A percentile compares a stretch with the other conserved stretches of the same genome.
These are phyloP conservation scores for Neosilurus mollespiculum DNA, from an alignment of 2,797 vertebrate genomes.

Conservation along the genomic window DNA sequence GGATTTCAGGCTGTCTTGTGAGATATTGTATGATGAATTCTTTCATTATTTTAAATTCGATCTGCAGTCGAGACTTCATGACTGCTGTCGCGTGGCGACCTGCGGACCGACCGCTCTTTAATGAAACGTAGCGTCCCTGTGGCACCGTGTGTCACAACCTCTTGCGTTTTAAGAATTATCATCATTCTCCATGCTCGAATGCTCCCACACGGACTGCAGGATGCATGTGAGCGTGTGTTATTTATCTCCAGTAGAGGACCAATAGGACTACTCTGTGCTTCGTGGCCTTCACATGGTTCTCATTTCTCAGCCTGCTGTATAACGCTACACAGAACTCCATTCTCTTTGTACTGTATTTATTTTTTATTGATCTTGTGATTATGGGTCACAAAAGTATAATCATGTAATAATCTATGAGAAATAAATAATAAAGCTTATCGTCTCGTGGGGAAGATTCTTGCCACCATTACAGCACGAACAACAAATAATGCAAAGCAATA, in stretches of 20 bases:
- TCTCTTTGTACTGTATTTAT: no score
- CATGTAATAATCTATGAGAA: not conserved
- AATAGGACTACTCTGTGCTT: not conserved
- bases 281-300: no score
- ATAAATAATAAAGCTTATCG: not conserved
- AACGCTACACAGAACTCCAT: not conserved
- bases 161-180: slow-evolving; percentile 33
- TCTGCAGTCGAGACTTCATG: slow-evolving; percentile 34
- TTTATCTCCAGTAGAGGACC: not conserved
- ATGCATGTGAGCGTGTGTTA: not conserved
- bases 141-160: not conserved
- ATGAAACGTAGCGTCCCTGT: slow-evolving; percentile 13
- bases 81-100: slow-evolving; percentile 30
- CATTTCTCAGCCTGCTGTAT: not conserved
- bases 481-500: not conserved
- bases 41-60: slow-evolving; percentile 70
- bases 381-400: not conserved
- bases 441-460: not conserved
- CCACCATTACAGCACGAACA: not conserved
- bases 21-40: slow-evolving; percentile 65
- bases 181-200: slow-evolving; percentile 6
- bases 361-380: not conserved
- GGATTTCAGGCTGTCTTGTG: slow-evolving; percentile 29
- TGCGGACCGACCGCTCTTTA: slow-evolving; percentile 36
- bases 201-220: slow-evolving; percentile 32